Conservation (phyloP, 2,113 vertebrate genomes). For the Hippolais icterina region DNA sequence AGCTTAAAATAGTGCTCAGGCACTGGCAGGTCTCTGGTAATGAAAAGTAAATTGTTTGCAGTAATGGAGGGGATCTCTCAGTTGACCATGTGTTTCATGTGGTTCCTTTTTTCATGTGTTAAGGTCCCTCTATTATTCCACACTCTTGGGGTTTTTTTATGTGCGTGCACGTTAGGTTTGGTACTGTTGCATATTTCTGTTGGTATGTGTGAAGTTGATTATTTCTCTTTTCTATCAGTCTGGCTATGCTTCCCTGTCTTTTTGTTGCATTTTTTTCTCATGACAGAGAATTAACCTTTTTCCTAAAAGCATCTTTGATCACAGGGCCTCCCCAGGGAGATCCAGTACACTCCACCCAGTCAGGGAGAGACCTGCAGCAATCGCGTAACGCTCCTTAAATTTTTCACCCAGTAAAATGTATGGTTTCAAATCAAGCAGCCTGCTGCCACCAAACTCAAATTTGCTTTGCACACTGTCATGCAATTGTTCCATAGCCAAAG, state of each 20-base stretch:
- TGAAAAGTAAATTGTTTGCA: background rate
- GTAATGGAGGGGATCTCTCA: background rate
- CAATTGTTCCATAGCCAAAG: background rate
- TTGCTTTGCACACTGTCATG: background rate
- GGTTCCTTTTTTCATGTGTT: background rate
- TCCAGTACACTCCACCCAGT: background rate
- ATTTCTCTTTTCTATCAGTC: background rate
- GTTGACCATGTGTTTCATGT: background rate
- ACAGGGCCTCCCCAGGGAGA: background rate
- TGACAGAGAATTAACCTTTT: background rate
- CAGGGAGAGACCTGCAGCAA: background rate
- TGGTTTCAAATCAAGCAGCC: background rate
- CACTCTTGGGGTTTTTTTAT: background rate
- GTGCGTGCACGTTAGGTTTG: background rate
- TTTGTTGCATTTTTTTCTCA: background rate
- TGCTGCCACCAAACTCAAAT: background rate
- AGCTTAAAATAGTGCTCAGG: background rate
- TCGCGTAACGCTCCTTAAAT: background rate
- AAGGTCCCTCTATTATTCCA: background rate
- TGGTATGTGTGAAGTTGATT: background rate
- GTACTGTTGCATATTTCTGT: background rate
- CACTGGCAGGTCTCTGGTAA: background rate
- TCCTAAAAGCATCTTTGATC: background rate
- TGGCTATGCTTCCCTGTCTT: background rate
- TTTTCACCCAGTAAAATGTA: background rate